Conservation (phyloP, 2,797 vertebrate species). For the Hemibagrus guttatus region DNA sequence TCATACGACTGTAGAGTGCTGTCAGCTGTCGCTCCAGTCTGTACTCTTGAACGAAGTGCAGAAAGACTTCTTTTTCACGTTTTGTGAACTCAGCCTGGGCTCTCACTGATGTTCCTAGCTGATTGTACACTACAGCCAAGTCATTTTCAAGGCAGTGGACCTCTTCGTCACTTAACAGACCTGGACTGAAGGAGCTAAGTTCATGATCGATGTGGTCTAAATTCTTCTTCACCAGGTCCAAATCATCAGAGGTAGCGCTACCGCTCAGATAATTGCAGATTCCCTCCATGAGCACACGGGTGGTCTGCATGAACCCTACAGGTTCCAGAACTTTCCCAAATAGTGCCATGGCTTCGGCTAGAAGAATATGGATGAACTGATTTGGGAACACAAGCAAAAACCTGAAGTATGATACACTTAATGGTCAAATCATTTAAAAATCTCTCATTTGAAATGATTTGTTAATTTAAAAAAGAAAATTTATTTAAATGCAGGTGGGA, state of each 20-base stretch:
- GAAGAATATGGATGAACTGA: background rate
- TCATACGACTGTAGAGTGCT: conserved; percentile 68
- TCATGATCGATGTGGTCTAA: conserved; percentile 74
- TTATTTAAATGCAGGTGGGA: background rate
- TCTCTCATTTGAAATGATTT: background rate
- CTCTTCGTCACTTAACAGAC: conserved; percentile 44
- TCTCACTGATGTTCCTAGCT: conserved; percentile 68
- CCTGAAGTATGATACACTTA: background rate
- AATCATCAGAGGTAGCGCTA: conserved; percentile 66
- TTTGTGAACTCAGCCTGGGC: conserved; percentile 65
- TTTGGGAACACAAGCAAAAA: background rate
- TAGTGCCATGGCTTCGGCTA: conserved; percentile 65
- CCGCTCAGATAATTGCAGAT: conserved; percentile 70
- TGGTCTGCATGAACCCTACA: conserved; percentile 74
- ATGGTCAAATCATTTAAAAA: background rate
- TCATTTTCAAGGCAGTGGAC: conserved; percentile 70
- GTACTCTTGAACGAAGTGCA: conserved; percentile 68
- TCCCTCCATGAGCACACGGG: conserved; percentile 69
- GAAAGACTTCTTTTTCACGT: conserved; percentile 71
- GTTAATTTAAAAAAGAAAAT: background rate
- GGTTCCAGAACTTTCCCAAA: conserved; percentile 76
- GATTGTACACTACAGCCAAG: conserved; percentile 71
- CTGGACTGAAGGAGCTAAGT: conserved; percentile 59
- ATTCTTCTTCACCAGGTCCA: conserved; percentile 69
- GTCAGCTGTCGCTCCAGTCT: conserved; percentile 74